Evolutionary conservation across 2,888 invertebrate species (phyloP), one percentile per base, ranked within the genome.

Genomic region (Drosophila longiperda): DNA sequence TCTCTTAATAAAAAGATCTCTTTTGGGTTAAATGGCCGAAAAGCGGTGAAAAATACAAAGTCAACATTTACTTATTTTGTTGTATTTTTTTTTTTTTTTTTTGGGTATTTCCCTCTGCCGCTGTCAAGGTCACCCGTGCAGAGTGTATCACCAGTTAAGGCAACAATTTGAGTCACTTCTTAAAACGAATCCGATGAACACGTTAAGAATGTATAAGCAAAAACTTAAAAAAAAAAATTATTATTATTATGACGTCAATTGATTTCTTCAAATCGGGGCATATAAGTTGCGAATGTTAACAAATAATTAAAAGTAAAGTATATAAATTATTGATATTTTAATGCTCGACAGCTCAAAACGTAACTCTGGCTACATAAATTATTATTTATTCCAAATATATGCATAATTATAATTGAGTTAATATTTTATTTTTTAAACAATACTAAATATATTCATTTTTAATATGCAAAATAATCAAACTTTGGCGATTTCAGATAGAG

Each of bases 61-160:
- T 34, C 7, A 33, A 34, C 34, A 60, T 15, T 34, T 59, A 15
- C 17, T 3, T 40, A 26, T 12, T 49, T 40, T 66, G 34, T 23
- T n/a, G 17, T 45, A 5, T n/a, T 17, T 32, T 17, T 20, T 1
- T 38, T 26, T 38, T 26, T 11, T 50, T 38, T 8, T 36, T 52
- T 17, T 20, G 20, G 49, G 40, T 55, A 42, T 65, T 67, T 57
- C 17, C 57, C 45, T 32, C 38, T 38, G 17, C 38, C 50, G 32
- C 11, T 52, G 33, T 68, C 68, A 68, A 68, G 68, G 68, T 68
- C 68, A 40, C 50, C 40, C 12, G 49, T 38, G 32, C 34, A 20
- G 34, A 20, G 23, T 40, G n/a, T n/a, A 23, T 26, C 4, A 29
- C 65, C 66, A 68, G 66, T 42, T 52, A 66, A 42, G 66, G 36